phyloP scores from a whole-genome alignment of 2,888 invertebrate species.

The Hydrotaea cyrtoneurina region DNA sequence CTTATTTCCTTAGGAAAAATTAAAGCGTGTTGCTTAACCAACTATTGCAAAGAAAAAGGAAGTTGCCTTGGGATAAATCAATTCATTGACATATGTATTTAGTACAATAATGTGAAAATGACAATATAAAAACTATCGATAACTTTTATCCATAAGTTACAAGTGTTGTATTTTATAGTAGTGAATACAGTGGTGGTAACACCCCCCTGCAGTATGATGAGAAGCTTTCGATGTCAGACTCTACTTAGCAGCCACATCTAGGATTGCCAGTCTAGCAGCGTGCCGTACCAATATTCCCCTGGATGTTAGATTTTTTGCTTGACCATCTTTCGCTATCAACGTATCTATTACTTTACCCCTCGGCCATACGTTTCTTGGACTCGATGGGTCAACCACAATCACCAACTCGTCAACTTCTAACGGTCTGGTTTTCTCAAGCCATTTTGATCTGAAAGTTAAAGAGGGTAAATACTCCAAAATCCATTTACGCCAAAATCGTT shows the following conservation, averaged over 20 bases:
- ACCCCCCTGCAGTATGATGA: conserved; percentile 43
- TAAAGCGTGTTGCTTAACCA: too few species aligned
- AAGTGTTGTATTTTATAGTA: too few species aligned
- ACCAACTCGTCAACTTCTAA: conserved; percentile 45
- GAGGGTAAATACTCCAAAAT: conserved; percentile 45
- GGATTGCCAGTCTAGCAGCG: conserved; percentile 36
- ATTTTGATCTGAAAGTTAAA: conserved; percentile 45
- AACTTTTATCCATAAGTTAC: too few species aligned
- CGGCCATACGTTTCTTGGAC: conserved; percentile 48
- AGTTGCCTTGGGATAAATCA: too few species aligned
- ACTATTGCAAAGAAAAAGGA: too few species aligned
- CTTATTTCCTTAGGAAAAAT: too few species aligned
- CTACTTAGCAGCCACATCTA: conserved; percentile 28
- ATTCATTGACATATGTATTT: too few species aligned
- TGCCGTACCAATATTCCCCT: conserved; percentile 49
- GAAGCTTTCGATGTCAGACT: conserved; percentile 45
- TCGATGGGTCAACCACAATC: conserved; percentile 50
- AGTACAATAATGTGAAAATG: too few species aligned
- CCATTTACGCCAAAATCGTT: conserved; percentile 65
- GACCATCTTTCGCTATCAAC: conserved; percentile 20
- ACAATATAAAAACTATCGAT: too few species aligned
- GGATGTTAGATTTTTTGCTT: conserved; percentile 45
- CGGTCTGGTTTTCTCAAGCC: conserved; percentile 44
- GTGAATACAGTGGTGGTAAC: conserved; percentile 44
- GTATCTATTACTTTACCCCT: conserved; percentile 35